Conservation (phyloP, 2,888 invertebrate genomes). For the Cryptocheilus praepositus region DNA sequence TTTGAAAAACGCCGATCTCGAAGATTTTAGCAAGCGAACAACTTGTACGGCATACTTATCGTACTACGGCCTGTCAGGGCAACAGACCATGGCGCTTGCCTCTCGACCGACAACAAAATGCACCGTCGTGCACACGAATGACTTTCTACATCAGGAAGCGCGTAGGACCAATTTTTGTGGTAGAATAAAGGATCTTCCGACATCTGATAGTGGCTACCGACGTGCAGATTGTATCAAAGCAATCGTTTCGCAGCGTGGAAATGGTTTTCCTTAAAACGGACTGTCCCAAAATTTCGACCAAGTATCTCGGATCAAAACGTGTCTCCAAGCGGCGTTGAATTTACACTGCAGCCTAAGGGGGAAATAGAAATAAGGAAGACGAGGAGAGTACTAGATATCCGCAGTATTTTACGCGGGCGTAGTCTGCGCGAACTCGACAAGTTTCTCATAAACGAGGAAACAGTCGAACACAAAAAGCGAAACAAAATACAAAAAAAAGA, state of each 20-base stretch:
- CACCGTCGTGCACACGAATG: too few species aligned
- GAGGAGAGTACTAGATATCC: conserved; percentile 25
- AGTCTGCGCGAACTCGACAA: conserved; percentile 40
- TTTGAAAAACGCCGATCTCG: too few species aligned
- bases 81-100: conserved; percentile 43
- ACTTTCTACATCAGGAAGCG: not conserved
- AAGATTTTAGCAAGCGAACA: too few species aligned
- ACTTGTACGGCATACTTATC: too few species aligned
- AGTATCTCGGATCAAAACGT: not conserved
- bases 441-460: not conserved
- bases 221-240: not conserved
- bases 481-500: not conserved
- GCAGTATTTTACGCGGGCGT: conserved; percentile 53
- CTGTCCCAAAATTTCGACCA: too few species aligned
- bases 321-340: not conserved
- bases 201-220: too few species aligned
- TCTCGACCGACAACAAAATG: conserved; percentile 24
- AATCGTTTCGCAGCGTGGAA: not conserved
- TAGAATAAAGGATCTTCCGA: not conserved
- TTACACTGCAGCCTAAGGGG: conserved; percentile 16
- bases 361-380: too few species aligned
- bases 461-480: not conserved
- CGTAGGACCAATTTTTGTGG: too few species aligned
- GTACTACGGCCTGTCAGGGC: conserved; percentile 31
- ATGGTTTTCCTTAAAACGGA: too few species aligned